Percentiles rank a stretch among this genome's conserved stretches.
These are phyloP conservation scores for Pelodytes ibericus DNA, from an alignment of 2,797 vertebrate genomes.

Conservation along the genomic window DNA sequence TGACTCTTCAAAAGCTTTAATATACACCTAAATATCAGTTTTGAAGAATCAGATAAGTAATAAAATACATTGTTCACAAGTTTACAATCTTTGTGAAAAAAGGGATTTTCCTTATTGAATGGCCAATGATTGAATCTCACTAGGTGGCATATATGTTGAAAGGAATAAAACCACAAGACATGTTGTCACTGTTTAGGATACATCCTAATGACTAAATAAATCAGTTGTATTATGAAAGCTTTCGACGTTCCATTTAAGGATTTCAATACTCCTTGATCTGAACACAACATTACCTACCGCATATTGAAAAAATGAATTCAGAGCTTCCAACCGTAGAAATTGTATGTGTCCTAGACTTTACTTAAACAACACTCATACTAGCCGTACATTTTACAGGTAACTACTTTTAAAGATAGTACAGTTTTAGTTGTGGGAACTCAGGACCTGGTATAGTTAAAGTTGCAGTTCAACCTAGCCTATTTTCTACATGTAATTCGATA, in stretches of 20 bases:
- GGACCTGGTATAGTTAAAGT: no score
- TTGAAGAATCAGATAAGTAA: no score
- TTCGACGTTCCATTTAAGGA: slow-evolving; percentile 2
- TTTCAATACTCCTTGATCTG: neutral
- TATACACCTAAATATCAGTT: no score
- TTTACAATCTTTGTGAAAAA: neutral
- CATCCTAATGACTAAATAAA: slow-evolving; percentile 1
- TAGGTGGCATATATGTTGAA: slow-evolving; percentile 1
- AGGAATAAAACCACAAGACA: neutral
- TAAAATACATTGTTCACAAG: neutral
- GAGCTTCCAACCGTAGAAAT: neutral
- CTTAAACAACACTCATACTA: neutral
- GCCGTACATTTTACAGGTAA: no score
- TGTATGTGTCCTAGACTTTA: no score
- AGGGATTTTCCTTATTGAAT: neutral
- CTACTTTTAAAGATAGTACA: no score
- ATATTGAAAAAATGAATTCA: slow-evolving; percentile 10
- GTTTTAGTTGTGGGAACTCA: no score
- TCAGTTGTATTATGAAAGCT: slow-evolving; percentile 8
- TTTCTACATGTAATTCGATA: no score
- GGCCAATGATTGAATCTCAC: neutral
- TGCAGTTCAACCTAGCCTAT: no score
- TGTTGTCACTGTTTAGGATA: slow-evolving; percentile 15
- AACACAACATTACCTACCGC: slow-evolving; percentile 33
- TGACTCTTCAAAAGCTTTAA: no score